phyloP scores from a whole-genome alignment of 1,140 invertebrate species.

The Macrobrachium rosenbergii region DNA sequence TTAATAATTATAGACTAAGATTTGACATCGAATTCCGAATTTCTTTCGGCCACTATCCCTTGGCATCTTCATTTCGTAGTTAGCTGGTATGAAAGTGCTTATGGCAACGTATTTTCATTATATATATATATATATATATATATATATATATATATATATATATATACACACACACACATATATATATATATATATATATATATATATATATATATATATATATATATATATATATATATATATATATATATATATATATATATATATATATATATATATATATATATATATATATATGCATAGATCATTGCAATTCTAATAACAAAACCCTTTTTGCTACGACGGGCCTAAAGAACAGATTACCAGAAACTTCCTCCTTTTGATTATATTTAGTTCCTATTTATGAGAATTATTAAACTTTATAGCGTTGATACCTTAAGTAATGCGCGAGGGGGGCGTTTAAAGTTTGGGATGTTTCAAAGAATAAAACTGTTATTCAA shows the following conservation, averaged over 20 bases:
- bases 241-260: slow-evolving; percentile 18
- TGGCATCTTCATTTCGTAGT: not conserved
- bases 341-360: no score
- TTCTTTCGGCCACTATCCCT: no score
- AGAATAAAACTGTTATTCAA: no score
- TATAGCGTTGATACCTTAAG: no score
- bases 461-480: no score
- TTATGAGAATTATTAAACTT: no score
- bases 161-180: slow-evolving; percentile 1
- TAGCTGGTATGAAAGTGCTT: not conserved
- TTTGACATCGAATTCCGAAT: no score
- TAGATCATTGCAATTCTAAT: not conserved
- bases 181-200: slow-evolving; percentile 21
- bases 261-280: slow-evolving; percentile 13
- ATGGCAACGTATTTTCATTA: not conserved
- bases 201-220: slow-evolving; percentile 20
- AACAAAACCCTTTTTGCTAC: no score
- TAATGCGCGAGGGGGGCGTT: no score
- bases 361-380: no score
- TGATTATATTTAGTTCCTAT: no score
- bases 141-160: slow-evolving; percentile 30
- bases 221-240: slow-evolving; percentile 28
- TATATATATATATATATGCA: slow-evolving; percentile 17
- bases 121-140: slow-evolving; percentile 30
- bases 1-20: no score